Conservation (phyloP, 2,797 vertebrate species). For the Florisuga fusca region DNA sequence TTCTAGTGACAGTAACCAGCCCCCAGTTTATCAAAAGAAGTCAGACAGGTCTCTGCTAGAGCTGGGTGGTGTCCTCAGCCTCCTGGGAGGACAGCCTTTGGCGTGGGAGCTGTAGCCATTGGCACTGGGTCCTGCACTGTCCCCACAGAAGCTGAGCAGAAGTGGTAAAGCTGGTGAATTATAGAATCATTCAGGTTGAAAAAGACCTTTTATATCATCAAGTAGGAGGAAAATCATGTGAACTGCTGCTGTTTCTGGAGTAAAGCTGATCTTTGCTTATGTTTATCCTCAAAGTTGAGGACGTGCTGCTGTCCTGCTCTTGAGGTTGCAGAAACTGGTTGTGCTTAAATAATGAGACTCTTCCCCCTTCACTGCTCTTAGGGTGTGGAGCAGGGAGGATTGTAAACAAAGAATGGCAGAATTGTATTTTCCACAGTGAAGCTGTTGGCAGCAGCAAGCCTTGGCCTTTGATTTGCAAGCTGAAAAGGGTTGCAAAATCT, state of each 20-base stretch:
- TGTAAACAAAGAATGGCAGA: neutral
- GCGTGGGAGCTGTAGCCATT: neutral
- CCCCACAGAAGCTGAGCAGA: neutral
- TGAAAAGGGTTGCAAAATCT: neutral
- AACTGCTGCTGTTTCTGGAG: neutral
- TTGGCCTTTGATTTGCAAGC: neutral
- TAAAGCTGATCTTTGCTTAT: neutral
- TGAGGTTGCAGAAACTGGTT: neutral
- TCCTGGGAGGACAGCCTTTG: neutral
- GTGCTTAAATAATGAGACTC: neutral
- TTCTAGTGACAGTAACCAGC: too few relatives aligned
- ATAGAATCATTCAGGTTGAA: too few relatives aligned
- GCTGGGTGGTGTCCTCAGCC: neutral
- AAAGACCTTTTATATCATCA: too few relatives aligned
- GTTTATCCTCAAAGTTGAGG: neutral
- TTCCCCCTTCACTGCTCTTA: neutral
- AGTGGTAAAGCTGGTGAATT: neutral
- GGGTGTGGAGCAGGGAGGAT: fast-evolving
- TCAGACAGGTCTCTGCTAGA: neutral
- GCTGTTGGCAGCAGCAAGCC: neutral
- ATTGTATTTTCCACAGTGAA: neutral
- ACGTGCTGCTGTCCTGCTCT: too few relatives aligned
- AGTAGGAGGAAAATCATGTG: neutral
- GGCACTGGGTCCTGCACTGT: neutral
- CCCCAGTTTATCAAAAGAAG: neutral